These are phyloP conservation scores for Probosciger aterrimus DNA, from an alignment of 2,113 vertebrate species.

Conservation along the genomic window DNA sequence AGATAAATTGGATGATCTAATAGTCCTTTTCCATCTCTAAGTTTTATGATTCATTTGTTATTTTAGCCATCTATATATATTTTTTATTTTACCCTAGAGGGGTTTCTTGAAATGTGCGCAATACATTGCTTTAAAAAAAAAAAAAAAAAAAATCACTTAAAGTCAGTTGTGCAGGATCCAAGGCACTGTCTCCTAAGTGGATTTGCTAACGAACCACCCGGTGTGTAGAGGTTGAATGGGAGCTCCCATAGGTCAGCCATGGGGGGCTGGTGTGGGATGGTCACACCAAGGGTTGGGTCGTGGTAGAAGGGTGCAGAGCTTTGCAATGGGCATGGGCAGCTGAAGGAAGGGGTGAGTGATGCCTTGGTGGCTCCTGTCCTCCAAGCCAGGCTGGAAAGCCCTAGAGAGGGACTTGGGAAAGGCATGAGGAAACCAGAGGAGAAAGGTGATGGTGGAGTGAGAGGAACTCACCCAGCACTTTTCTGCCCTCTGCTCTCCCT, in stretches of 20 bases:
- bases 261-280: neutral
- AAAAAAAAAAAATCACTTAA: neutral
- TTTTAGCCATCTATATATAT: slow-evolving; percentile 64
- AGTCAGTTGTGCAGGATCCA: neutral
- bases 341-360: neutral
- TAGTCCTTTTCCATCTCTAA: slow-evolving; percentile 56
- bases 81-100: slow-evolving; percentile 68
- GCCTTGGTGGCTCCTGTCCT: neutral
- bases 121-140: slow-evolving; percentile 2
- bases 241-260: neutral
- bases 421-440: neutral
- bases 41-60: slow-evolving; percentile 70
- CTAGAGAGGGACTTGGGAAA: neutral
- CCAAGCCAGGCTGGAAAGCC: neutral
- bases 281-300: neutral
- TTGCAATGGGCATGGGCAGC: rapidly evolving
- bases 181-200: neutral
- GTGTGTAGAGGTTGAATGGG: neutral
- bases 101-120: slow-evolving; percentile 51
- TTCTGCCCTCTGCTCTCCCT: neutral
- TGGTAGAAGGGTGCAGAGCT: neutral
- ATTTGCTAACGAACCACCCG: rapidly evolving
- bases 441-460: neutral
- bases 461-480: neutral
- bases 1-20: slow-evolving; percentile 65